Evolutionary conservation across 2,888 invertebrate species (phyloP), one percentile per base, ranked within the genome.

Genomic region (Meta bourneti): DNA sequence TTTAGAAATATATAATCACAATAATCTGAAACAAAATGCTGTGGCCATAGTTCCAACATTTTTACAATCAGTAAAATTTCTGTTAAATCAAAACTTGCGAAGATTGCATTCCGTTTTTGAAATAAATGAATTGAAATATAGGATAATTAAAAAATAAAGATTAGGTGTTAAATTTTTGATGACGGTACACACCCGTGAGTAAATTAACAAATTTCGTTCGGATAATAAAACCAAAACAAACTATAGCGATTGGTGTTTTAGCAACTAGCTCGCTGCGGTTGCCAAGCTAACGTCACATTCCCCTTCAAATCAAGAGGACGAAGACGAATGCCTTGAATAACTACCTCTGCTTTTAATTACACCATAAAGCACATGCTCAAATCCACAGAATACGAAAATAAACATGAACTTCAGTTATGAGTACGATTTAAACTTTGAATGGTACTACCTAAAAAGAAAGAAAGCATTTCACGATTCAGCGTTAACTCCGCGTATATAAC

Each of bases 41-140:
- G 19, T n/a, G 16, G 69, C 77, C 85, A 86, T 86, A 78, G 11
- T 70, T 86, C 78, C 69, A 78, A 69, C 85, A 86, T 86, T 49
- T 86, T 86, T 51, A 86, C 72, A 34, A 48, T 34, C 54, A 48
- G 20, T 13, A 84, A 84, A 34, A 34, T 61, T 54, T 61, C 51
- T 16, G 8, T 48, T 84, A 84, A 84, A 84, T 84, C 75, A 84
- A 51, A 84, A 74, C 52, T 74, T 61, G 54, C 6, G 61, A 61
- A 61, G 9, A 11, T 13, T 61, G 61, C 61, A 61, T 61, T 61
- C 16, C 9, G 61, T 9, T 61, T 61, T 61, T 61, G 61, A 61
- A 61, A 61, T 61, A 61, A 5, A 16, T 61, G 61, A 16, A 16
- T 61, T 16, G 11, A 16, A 61, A 16, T 61, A 61, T 9, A 16